Percentiles rank a stretch among this genome's conserved stretches.
Conservation (phyloP, 2,888 invertebrate genomes). For the Sphaerophoria rueppellii region DNA sequence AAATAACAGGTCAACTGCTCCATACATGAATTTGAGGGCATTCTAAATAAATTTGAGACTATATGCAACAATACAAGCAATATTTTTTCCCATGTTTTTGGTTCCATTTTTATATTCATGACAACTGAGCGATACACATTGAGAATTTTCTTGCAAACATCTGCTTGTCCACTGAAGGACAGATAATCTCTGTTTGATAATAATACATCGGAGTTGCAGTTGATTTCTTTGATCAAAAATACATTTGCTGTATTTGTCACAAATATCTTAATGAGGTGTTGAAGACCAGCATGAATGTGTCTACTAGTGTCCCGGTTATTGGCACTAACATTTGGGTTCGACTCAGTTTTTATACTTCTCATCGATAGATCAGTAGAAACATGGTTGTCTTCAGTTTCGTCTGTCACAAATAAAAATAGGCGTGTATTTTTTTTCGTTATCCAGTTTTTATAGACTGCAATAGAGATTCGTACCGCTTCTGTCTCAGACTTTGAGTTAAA, state of each 20-base stretch:
- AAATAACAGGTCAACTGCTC: constrained; percentile 87
- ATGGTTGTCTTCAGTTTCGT: constrained; percentile 81
- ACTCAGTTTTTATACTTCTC: constrained; percentile 86
- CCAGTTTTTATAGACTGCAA: constrained; percentile 97
- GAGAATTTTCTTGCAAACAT: constrained; percentile 96
- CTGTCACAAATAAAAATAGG: constrained; percentile 89
- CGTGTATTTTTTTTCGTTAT: constrained; percentile 92
- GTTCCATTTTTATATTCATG: constrained; percentile 97
- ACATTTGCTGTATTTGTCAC: constrained; percentile 98
- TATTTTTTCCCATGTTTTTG: constrained; percentile 95
- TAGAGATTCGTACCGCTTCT: constrained; percentile 93
- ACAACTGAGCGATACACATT: constrained; percentile 98
- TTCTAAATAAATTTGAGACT: constrained; percentile 93
- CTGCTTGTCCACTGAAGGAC: constrained; percentile 95
- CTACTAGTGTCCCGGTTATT: constrained; percentile 89
- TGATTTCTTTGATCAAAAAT: constrained; percentile 87
- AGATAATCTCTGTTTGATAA: constrained; percentile 84
- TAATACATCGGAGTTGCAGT: constrained; percentile 82
- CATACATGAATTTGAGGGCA: constrained; percentile 89
- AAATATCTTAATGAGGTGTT: constrained; percentile 86
- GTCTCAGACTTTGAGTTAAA: constrained; percentile 89
- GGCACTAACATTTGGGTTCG: constrained; percentile 93
- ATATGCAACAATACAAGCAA: constrained; percentile 93
- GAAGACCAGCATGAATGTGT: constrained; percentile 91
- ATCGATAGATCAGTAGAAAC: constrained; percentile 58